Percentiles rank a stretch among this genome's conserved stretches.
Evolutionary conservation across 92 coral and sea anemone species (phyloP).

Genomic region (Epizoanthus ramosus): DNA sequence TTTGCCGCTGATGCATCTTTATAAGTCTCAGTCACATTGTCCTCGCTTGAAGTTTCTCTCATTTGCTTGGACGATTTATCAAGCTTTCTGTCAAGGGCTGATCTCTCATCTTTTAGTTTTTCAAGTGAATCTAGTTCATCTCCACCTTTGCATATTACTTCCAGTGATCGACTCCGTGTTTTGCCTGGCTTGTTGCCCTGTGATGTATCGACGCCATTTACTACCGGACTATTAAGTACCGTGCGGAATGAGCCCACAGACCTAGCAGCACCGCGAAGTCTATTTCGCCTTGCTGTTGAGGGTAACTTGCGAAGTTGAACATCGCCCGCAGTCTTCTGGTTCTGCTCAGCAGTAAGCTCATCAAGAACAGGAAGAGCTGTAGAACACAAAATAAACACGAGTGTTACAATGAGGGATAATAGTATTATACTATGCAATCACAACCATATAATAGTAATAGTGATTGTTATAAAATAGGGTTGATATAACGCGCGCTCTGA

Average conservation of each 20-base stretch:
- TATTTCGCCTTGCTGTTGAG: conserved; percentile 10
- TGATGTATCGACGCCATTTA: not conserved
- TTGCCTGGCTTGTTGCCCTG: not conserved
- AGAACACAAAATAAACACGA: not conserved
- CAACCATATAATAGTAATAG: too few relatives aligned
- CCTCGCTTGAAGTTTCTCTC: too few relatives aligned
- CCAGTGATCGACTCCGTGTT: conserved; percentile 28
- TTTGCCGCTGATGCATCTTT: not conserved
- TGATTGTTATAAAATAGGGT: too few relatives aligned
- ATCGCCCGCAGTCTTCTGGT: not conserved
- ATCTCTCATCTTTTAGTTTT: too few relatives aligned
- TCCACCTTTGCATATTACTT: conserved; percentile 2
- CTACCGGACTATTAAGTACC: not conserved
- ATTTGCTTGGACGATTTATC: too few relatives aligned
- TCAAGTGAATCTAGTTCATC: too few relatives aligned
- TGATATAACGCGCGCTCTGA: too few relatives aligned
- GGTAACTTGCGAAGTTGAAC: not conserved
- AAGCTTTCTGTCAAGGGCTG: too few relatives aligned
- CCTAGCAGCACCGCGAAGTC: conserved; percentile 4
- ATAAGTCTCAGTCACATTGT: not conserved
- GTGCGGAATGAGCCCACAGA: conserved; percentile 18
- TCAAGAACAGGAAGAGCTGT: conserved; percentile 34
- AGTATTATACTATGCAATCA: too few relatives aligned
- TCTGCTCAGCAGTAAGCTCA: conserved; percentile 34
- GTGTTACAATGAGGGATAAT: not conserved